phyloP scores from a whole-genome alignment of 2,888 invertebrate species.

The Escarpia spicata region DNA sequence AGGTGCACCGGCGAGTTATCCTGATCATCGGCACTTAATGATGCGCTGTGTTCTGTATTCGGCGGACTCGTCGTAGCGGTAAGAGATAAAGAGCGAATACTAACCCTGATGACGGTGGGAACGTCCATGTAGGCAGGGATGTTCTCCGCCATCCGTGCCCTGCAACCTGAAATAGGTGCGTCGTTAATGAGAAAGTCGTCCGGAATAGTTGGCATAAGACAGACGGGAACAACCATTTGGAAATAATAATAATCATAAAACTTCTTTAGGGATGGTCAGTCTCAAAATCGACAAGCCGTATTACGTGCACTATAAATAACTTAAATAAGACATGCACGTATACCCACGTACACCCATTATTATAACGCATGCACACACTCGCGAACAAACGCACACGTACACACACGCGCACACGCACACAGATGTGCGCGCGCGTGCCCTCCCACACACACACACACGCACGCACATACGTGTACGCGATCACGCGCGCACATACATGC shows the following conservation, averaged over 20 bases:
- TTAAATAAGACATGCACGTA: not conserved
- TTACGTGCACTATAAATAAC: not conserved
- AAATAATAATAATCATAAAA: not conserved
- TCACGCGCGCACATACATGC: not conserved
- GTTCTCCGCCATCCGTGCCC: conserved; percentile 27
- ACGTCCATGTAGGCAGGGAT: conserved; percentile 36
- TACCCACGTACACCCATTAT: too few relatives aligned
- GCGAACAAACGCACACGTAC: not conserved
- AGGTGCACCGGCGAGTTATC: not conserved
- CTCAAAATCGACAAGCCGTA: too few relatives aligned
- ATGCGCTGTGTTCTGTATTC: not conserved
- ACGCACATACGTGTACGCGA: not conserved
- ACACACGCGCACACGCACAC: not conserved
- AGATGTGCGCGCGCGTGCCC: not conserved
- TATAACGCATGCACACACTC: too few relatives aligned
- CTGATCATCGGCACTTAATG: not conserved
- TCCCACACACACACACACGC: not conserved
- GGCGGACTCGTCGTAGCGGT: not conserved
- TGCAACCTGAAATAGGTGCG: conserved; percentile 33
- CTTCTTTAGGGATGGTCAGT: too few relatives aligned
- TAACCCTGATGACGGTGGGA: conserved; percentile 38
- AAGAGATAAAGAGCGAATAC: not conserved
- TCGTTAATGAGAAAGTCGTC: not conserved
- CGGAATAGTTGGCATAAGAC: not conserved
- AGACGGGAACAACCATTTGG: not conserved